Conservation (phyloP, 2,888 invertebrate genomes). For the Leptothorax acervorum region DNA sequence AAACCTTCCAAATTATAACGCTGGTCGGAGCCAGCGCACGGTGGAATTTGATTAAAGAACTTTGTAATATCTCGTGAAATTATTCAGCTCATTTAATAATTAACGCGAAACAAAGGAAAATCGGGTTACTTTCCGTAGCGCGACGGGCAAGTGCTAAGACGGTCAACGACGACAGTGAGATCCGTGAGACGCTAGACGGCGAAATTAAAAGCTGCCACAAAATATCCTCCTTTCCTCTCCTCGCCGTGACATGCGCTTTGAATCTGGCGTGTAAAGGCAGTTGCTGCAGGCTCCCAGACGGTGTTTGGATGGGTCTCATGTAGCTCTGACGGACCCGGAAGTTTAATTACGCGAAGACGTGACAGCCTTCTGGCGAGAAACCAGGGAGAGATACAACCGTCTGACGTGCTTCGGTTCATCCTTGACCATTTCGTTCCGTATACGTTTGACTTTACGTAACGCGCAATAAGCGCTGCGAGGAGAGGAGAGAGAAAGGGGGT, state of each 20-base stretch:
- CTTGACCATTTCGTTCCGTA: slow-evolving; percentile 60
- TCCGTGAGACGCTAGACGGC: slow-evolving; percentile 18
- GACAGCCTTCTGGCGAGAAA: slow-evolving; percentile 73
- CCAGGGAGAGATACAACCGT: slow-evolving; percentile 65
- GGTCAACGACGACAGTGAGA: slow-evolving; percentile 26
- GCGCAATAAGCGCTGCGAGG: slow-evolving; percentile 40
- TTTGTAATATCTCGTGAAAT: slow-evolving; percentile 48
- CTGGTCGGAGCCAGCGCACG: not conserved
- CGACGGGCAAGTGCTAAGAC: slow-evolving; percentile 27
- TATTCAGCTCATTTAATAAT: slow-evolving; percentile 53
- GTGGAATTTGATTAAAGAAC: slow-evolving; percentile 46
- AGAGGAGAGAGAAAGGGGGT: not conserved
- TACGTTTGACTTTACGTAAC: slow-evolving; percentile 56
- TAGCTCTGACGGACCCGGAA: slow-evolving; percentile 74
- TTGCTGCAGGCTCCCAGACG: slow-evolving; percentile 65
- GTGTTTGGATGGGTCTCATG: slow-evolving; percentile 70
- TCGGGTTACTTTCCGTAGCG: slow-evolving; percentile 30
- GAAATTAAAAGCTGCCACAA: slow-evolving; percentile 56
- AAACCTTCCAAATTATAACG: slow-evolving; percentile 45
- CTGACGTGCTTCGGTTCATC: slow-evolving; percentile 43
- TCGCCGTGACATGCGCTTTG: slow-evolving; percentile 48
- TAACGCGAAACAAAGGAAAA: slow-evolving; percentile 47
- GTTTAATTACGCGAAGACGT: slow-evolving; percentile 81
- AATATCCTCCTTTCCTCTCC: not conserved
- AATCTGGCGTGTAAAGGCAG: slow-evolving; percentile 48